phyloP scores from a whole-genome alignment of 2,797 vertebrate species.

The Tangara arthus region DNA sequence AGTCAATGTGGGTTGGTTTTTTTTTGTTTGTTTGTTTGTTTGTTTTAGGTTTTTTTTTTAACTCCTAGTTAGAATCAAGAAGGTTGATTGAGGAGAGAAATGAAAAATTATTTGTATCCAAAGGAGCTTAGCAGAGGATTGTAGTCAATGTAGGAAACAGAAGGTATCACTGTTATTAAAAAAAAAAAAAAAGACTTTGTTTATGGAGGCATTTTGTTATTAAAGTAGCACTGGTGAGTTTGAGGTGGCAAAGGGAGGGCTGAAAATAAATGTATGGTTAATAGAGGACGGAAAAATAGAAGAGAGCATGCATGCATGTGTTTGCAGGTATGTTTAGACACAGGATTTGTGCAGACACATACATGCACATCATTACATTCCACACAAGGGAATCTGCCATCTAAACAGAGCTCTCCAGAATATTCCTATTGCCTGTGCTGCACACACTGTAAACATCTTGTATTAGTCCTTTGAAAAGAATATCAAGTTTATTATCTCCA shows the following conservation, averaged over 20 bases:
- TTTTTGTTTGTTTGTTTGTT: no score
- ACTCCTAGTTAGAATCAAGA: neutral
- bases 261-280: neutral
- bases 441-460: neutral
- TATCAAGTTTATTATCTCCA: conserved; percentile 45
- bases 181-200: neutral
- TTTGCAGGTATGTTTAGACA: neutral
- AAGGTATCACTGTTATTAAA: neutral
- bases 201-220: neutral
- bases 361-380: neutral
- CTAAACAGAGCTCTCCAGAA: neutral
- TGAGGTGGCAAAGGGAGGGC: neutral
- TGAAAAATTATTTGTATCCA: neutral
- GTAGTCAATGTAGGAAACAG: neutral
- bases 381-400: neutral
- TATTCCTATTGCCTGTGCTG: neutral
- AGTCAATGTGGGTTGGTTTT: neutral
- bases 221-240: neutral
- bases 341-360: neutral
- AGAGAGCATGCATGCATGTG: accelerated
- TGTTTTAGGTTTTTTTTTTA: neutral
- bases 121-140: neutral
- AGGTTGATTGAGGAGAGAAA: neutral
- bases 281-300: neutral
- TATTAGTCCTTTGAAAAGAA: conserved; percentile 15